These are phyloP conservation scores for Cynopterus brachyotis DNA, from an alignment of 2,113 vertebrate species.

Conservation along the genomic window DNA sequence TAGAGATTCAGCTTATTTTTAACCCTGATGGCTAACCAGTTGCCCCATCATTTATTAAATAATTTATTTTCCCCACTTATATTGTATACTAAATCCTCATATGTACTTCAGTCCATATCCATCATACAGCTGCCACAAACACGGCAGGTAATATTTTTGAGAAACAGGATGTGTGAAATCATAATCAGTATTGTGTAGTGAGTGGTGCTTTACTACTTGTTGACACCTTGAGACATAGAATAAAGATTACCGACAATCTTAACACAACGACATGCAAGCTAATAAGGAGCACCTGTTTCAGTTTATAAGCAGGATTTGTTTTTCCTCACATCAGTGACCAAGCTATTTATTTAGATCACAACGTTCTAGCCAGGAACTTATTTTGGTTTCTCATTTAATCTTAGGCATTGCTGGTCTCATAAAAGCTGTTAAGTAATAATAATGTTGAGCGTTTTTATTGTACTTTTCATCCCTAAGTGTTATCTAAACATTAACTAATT, in stretches of 20 bases:
- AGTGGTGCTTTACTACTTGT: not conserved
- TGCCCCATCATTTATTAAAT: not conserved
- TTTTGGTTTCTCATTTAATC: slow-evolving; percentile 63
- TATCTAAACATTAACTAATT: slow-evolving; percentile 70
- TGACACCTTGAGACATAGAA: slow-evolving; percentile 14
- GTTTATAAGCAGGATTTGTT: not conserved
- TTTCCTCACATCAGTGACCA: not conserved
- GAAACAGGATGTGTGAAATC: slow-evolving; percentile 5
- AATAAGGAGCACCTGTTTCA: not conserved
- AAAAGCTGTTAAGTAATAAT: slow-evolving; percentile 64
- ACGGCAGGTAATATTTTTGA: not conserved
- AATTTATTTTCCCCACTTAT: not conserved
- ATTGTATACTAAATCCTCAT: not conserved
- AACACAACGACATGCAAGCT: not conserved
- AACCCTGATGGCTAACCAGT: not conserved
- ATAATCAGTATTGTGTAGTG: not conserved
- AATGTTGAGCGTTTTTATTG: slow-evolving; percentile 56
- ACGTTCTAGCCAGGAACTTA: slow-evolving; percentile 20
- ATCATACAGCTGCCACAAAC: not conserved
- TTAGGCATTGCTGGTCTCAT: slow-evolving; percentile 5
- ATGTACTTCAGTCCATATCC: not conserved
- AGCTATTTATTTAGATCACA: slow-evolving; percentile 23
- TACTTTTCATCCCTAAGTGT: slow-evolving; percentile 62
- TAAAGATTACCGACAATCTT: not conserved
- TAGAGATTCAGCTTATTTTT: slow-evolving; percentile 19